A percentile compares a stretch with the other conserved stretches of the same genome.
phyloP scores from a whole-genome alignment of 2,888 invertebrate genomes.

The Temnothorax ravouxi region DNA sequence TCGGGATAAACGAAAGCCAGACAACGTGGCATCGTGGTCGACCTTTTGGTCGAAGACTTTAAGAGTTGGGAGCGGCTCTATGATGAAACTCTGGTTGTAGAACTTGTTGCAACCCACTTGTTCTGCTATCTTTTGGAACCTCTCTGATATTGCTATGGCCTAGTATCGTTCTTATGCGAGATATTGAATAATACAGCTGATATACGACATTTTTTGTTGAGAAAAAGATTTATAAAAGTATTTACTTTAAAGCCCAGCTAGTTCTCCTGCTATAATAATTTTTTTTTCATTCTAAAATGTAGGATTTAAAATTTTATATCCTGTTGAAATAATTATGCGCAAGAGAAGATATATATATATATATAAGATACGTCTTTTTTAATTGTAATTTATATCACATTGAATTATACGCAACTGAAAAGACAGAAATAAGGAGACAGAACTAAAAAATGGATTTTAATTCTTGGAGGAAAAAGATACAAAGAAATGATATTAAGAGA shows the following conservation, averaged over 20 bases:
- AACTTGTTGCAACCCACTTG: constrained; percentile 54
- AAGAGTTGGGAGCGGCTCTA: constrained; percentile 79
- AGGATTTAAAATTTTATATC: not conserved
- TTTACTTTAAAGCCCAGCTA: not conserved
- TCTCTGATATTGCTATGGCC: not conserved
- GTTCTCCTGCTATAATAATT: not conserved
- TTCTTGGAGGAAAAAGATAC: too few relatives aligned
- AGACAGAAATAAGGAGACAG: too few relatives aligned
- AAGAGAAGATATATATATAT: not conserved
- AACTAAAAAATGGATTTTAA: too few relatives aligned
- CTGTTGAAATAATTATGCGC: not conserved
- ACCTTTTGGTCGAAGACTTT: constrained; percentile 76
- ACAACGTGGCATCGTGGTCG: constrained; percentile 74
- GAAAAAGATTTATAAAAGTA: not conserved
- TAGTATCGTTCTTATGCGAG: constrained; percentile 8
- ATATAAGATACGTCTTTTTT: too few relatives aligned
- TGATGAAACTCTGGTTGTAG: constrained; percentile 81
- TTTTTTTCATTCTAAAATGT: not conserved
- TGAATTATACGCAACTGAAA: too few relatives aligned
- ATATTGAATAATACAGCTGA: not conserved
- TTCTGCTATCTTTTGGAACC: constrained; percentile 36
- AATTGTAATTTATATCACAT: too few relatives aligned
- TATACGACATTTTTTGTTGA: not conserved
- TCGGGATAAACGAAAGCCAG: constrained; percentile 77
- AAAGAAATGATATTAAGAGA: too few relatives aligned